A percentile compares a stretch with the other conserved stretches of the same genome.
These are phyloP conservation scores for Parnassius glacialis DNA, from an alignment of 2,888 invertebrate genomes.

Conservation along the genomic window DNA sequence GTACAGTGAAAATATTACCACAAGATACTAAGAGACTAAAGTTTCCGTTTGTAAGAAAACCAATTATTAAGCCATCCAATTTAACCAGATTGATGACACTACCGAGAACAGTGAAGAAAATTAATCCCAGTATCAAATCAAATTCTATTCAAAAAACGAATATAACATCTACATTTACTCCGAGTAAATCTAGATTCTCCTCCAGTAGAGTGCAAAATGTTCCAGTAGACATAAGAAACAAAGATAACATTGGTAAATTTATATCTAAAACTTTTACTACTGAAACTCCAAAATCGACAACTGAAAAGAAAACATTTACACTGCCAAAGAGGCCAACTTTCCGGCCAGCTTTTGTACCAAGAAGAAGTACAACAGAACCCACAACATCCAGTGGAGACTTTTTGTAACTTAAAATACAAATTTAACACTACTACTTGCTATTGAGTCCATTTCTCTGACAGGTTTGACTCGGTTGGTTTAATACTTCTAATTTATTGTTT, in stretches of 20 bases:
- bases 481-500: background rate
- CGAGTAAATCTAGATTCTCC: slow-evolving; percentile 60
- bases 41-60: slow-evolving; percentile 67
- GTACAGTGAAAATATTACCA: slow-evolving; percentile 54
- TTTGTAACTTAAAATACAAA: slow-evolving; percentile 28
- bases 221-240: slow-evolving; percentile 65
- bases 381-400: slow-evolving; percentile 43
- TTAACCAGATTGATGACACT: slow-evolving; percentile 47
- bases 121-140: slow-evolving; percentile 46
- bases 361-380: slow-evolving; percentile 53
- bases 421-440: slow-evolving; percentile 11
- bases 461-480: slow-evolving; percentile 42
- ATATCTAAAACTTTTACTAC: slow-evolving; percentile 56
- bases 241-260: slow-evolving; percentile 41
- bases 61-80: slow-evolving; percentile 58
- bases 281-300: slow-evolving; percentile 61
- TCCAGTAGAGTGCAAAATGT: slow-evolving; percentile 66
- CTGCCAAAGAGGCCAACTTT: slow-evolving; percentile 65
- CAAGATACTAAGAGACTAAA: slow-evolving; percentile 62
- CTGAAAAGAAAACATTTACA: slow-evolving; percentile 62
- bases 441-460: slow-evolving; percentile 30
- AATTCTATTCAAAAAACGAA: slow-evolving; percentile 56
- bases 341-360: slow-evolving; percentile 65
- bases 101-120: slow-evolving; percentile 50
- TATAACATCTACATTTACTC: slow-evolving; percentile 59